Evolutionary conservation across 2,888 invertebrate genomes (phyloP).

Genomic region (Fabriciana adippe): DNA sequence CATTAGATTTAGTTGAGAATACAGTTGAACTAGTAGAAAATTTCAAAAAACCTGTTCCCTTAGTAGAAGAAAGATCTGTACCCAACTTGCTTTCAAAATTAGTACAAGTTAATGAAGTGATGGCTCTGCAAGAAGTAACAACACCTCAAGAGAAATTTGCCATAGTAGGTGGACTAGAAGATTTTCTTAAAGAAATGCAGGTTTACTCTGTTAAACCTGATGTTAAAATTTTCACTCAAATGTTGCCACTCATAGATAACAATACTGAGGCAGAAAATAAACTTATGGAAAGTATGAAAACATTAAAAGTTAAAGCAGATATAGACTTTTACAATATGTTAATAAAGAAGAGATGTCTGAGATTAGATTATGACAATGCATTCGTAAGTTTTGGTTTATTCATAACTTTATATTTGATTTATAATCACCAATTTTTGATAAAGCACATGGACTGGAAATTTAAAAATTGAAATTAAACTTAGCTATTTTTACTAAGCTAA

Average conservation of each 20-base stretch:
- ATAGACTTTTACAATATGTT: constrained; percentile 93
- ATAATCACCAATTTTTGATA: no score
- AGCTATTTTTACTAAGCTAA: no score
- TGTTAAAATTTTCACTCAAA: constrained; percentile 89
- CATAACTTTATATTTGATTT: no score
- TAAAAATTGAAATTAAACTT: no score
- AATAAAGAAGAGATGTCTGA: constrained; percentile 89
- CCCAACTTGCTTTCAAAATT: constrained; percentile 86
- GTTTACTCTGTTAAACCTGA: constrained; percentile 85
- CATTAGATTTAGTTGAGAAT: constrained; percentile 5
- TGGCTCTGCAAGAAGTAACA: constrained; percentile 81
- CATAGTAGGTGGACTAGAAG: constrained; percentile 89
- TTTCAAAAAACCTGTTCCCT: constrained; percentile 24
- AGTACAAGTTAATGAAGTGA: constrained; percentile 84
- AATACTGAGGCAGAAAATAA: constrained; percentile 86
- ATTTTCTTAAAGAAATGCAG: constrained; percentile 90
- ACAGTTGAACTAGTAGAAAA: constrained; percentile 35
- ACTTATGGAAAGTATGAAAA: constrained; percentile 84
- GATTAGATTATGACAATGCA: constrained; percentile 86
- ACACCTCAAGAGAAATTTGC: constrained; percentile 86
- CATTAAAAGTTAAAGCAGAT: constrained; percentile 85
- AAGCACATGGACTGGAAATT: no score
- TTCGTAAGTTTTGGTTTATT: constrained; percentile 76
- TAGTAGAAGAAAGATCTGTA: constrained; percentile 51
- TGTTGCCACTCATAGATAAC: constrained; percentile 87